Base-by-base conservation (phyloP, 2,797 vertebrate species). In the Percopsis omiscomaycus region DNA sequence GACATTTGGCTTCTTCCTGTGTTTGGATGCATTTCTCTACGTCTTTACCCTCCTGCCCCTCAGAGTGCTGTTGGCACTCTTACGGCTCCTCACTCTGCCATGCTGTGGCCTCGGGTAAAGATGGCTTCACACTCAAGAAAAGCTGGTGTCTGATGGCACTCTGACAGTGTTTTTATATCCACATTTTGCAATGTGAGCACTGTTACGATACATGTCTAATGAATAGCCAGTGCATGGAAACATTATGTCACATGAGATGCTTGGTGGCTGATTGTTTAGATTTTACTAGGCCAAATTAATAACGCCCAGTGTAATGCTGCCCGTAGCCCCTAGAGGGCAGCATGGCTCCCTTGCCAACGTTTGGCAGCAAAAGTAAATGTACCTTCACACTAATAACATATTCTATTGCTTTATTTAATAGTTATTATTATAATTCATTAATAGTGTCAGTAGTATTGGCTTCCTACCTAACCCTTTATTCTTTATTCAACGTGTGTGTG, bases 21-120 rank as follows among this genome's bases (percentile, higher is more conserved):
- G 98, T 91, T 91, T 99, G 92, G 98, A 99, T 77, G 95, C 97
- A 12, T 99, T 99, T 87, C 94, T 99, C 37, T 99, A 98, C n/a
- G 93, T 99, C 60, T 98, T 99, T 92, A 99, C 98, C 27, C 89
- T 99, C 61, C 92, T 99, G 69, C 97, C 97, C 29, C 85, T 99
- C 79, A 86, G 98, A 86, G 96, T 98, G 54, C 90, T 96, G 76
- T 92, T 98, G 91, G 98, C 97, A 1, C 89, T 98, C 32, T 87
- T 95, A 82, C 89, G 93, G 65, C 92, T 99, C 73, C 73, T 97
- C 84, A 96, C 95, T 1, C 87, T 96, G 84, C 98, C 97, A 74
- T 99, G 96, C 89, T 98, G 94, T 76, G 94, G 96, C 78, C 91
- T 98, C 82, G 89, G 95, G 97, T 99, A 94, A 78, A 59, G 11